Evolutionary conservation across 2,113 vertebrate species (phyloP), one percentile per base, ranked within the genome.

Genomic region (Sorex fumeus): DNA sequence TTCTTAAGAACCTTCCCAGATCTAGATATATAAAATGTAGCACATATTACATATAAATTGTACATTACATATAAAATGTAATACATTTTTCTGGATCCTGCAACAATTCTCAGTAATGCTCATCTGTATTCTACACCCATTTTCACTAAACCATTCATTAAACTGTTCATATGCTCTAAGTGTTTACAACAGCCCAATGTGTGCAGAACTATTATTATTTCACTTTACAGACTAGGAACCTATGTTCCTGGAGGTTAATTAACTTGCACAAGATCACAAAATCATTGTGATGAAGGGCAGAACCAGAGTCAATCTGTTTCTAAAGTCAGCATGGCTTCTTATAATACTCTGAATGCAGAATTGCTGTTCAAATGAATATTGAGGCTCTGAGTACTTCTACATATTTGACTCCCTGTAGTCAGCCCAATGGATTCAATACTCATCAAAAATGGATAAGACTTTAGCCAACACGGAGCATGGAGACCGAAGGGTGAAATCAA

Each of bases 61-160:
- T n/a, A n/a, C n/a, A n/a, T n/a, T n/a, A n/a, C n/a, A n/a, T n/a
- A n/a, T n/a, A n/a, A n/a, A n/a, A n/a, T n/a, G n/a, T n/a, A n/a
- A n/a, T n/a, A n/a, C n/a, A n/a, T n/a, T n/a, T n/a, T n/a, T 50
- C 47, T 50, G 13, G 9, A 13, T 50, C 47, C 47, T 50, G 47
- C 5, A 50, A 50, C 47, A 32, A 47, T 67, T 72, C 72, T 76
- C 64, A 18, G 50, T 4, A 87, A 67, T 11, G 28, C 57, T 70
- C 19, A 47, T 69, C 82, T 76, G 34, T 57, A 70, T 77, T 77
- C 78, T 15, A 16, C 47, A 23, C 32, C 45, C 27, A 32, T 50
- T 89, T 77, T 72, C 93, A 66, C n/a, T 50, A 91, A 89, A 84
- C 30, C 53, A 62, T 62, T 86, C 83, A 62, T 74, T 72, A 91